Conservation (phyloP, 2,888 invertebrate species). For the Hyposoter didymator region DNA sequence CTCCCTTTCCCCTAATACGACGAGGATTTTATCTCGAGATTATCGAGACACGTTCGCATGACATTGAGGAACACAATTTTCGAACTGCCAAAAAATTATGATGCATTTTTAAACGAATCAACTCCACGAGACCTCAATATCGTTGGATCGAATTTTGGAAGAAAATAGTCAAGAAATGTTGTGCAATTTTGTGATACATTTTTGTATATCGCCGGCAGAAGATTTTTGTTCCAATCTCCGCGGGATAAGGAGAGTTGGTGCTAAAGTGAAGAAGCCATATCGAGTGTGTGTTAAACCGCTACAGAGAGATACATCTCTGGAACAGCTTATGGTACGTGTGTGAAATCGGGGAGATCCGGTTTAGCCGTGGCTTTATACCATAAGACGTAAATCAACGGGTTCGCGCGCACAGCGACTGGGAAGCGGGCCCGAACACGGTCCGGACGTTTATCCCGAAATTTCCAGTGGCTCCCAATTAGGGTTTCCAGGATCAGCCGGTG, state of each 20-base stretch:
- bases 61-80: not conserved
- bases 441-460: constrained; percentile 65
- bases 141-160: too few species aligned
- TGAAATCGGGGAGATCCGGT: constrained; percentile 63
- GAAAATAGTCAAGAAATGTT: too few species aligned
- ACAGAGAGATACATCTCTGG: constrained; percentile 33
- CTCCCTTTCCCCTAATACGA: not conserved
- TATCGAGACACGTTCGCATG: not conserved
- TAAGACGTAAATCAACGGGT: constrained; percentile 65
- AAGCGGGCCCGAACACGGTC: constrained; percentile 32
- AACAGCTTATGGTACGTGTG: constrained; percentile 35
- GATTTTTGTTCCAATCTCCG: not conserved
- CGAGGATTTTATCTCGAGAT: not conserved
- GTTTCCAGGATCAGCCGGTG: constrained; percentile 65
- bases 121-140: too few species aligned
- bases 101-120: not conserved
- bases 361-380: constrained; percentile 61
- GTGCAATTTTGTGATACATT: not conserved
- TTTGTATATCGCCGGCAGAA: not conserved
- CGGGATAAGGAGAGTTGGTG: constrained; percentile 6
- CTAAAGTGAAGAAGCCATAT: constrained; percentile 40
- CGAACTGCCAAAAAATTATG: not conserved
- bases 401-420: constrained; percentile 30
- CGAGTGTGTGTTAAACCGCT: constrained; percentile 36
- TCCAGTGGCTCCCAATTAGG: constrained; percentile 66